Conservation (phyloP, 1,140 invertebrate species). For the Batillaria attramentaria region DNA sequence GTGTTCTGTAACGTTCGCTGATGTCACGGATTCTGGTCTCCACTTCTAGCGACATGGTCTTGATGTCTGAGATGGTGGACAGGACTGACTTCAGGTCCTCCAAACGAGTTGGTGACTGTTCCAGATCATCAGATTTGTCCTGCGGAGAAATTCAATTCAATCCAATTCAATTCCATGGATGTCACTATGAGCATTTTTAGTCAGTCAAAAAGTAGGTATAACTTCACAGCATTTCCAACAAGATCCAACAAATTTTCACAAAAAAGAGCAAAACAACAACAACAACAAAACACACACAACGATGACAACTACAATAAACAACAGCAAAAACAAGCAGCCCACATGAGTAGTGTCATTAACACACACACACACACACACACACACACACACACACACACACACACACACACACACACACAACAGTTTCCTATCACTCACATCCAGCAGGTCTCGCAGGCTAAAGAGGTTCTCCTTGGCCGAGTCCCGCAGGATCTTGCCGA, state of each 20-base stretch:
- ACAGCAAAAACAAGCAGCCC: not conserved
- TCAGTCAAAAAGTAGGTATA: too few relatives aligned
- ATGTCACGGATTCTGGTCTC: constrained; percentile 80
- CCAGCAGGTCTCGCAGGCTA: constrained; percentile 61
- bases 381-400: constrained; percentile 16
- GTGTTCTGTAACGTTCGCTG: constrained; percentile 74
- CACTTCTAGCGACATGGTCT: constrained; percentile 81
- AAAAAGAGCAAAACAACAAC: too few relatives aligned
- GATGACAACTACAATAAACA: not conserved
- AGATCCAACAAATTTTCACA: too few relatives aligned
- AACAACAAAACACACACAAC: not conserved
- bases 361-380: constrained; percentile 10
- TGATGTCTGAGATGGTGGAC: constrained; percentile 83
- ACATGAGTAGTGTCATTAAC: not conserved
- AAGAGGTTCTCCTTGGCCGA: constrained; percentile 67
- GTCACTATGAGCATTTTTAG: too few relatives aligned
- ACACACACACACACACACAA: constrained; percentile 9
- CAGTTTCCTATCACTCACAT: constrained; percentile 59
- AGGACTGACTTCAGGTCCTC: constrained; percentile 89
- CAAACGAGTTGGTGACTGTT: constrained; percentile 76
- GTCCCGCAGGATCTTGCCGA: constrained; percentile 71
- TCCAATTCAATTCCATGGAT: too few relatives aligned
- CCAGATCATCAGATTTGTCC: constrained; percentile 70
- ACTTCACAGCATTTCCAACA: too few relatives aligned
- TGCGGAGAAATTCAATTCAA: constrained; percentile 47